Base-by-base conservation (phyloP, 2,888 invertebrate species). In the Rhopalosiphum nymphaeae region DNA sequence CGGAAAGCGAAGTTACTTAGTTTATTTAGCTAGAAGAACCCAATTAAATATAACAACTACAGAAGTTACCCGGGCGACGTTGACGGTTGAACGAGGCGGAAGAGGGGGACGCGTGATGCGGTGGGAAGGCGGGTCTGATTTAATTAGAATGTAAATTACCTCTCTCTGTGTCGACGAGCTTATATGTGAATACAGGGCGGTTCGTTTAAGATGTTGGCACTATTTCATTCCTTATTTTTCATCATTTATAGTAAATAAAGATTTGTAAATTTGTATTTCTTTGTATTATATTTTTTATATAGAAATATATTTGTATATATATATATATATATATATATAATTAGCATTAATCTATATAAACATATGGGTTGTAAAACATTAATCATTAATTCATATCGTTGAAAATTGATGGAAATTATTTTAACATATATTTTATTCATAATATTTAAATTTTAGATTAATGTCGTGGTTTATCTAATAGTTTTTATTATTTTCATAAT, bases 81-180 rank as follows among this genome's bases (percentile, higher is more conserved):
- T 94, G 93, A 94, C 86, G 90, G 89, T 61, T 86, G 85, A 93
- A 78, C 78, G 89, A 53, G 56, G 87, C 42, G 87, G 44, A 7
- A 56, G 29, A 57, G 67, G 53, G 88, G 84, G 46, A 3, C 67
- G 85, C 7, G 57, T 42, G 90, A 44, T 53, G 53, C 44, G 56
- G 57, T 46, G 5, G 90, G 85, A 44, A 36, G 85, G 85, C n/a
- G 84, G 88, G 90, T 94, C 90, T 94, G 93, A 94, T 94, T 94
- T 94, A 94, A 94, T 94, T 94, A 94, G 93, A 94, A 94, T 94
- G 93, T 94, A 94, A 94, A 94, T 94, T 94, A 94, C 93, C 93
- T 89, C 85, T 86, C 86, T 85, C 93, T 61, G 89, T 61, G 85
- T 89, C 93, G 90, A 91, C 90, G 90, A 90, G 67, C 88, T 88